phyloP scores from a whole-genome alignment of 2,888 invertebrate species.

The Microctonus hyperodae region DNA sequence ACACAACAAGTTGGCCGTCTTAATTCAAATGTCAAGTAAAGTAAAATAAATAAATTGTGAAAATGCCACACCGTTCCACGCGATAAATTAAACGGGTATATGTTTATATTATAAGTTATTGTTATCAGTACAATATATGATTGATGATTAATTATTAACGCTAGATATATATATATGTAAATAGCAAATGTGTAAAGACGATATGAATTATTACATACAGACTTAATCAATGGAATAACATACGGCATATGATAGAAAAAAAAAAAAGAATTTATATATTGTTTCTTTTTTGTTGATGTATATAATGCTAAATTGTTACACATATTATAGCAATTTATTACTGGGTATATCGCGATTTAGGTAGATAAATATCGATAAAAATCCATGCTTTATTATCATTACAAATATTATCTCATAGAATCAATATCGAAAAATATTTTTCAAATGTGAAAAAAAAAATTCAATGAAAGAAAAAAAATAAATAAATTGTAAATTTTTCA shows the following conservation, averaged over 20 bases:
- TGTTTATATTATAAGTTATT: background rate
- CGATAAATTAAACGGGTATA: background rate
- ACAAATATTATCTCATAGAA: too few species aligned
- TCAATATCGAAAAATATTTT: too few species aligned
- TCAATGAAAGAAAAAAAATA: background rate
- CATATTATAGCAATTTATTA: too few species aligned
- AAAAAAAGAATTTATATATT: too few species aligned
- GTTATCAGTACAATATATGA: background rate
- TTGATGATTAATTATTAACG: background rate
- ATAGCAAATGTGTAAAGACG: background rate
- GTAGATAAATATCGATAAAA: too few species aligned
- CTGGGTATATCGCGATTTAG: too few species aligned
- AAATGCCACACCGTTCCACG: background rate
- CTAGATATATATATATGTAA: background rate
- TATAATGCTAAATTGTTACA: background rate
- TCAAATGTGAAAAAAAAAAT: background rate
- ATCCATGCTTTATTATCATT: too few species aligned
- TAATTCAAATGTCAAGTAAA: background rate
- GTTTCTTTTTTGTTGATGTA: background rate
- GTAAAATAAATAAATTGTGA: background rate
- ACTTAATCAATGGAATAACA: background rate
- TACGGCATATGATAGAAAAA: background rate
- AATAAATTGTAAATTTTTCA: constrained; percentile 20
- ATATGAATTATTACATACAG: background rate
- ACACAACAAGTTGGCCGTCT: background rate